Percentiles rank a stretch among this genome's conserved stretches.
phyloP scores from a whole-genome alignment of 2,113 vertebrate genomes.

The Rhodinocichla rosea region DNA sequence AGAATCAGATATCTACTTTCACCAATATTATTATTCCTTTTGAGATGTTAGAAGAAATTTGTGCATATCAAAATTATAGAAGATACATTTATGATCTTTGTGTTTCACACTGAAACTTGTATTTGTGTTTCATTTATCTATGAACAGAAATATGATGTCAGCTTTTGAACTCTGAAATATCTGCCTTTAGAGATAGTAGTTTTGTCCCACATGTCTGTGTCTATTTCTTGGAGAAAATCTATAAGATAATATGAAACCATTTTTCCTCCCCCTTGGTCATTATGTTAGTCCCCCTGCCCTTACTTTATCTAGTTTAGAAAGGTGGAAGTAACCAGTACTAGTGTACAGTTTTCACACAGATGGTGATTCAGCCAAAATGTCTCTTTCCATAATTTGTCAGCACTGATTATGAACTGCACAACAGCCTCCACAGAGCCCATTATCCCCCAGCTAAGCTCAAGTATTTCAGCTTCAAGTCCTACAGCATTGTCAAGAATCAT shows the following conservation, averaged over 20 bases:
- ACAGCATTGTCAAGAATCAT: neutral
- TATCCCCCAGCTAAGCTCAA: neutral
- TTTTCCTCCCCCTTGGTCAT: neutral
- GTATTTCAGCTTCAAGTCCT: neutral
- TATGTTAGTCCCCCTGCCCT: neutral
- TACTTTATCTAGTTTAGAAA: neutral
- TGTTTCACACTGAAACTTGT: neutral
- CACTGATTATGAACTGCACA: neutral
- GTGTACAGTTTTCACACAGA: neutral
- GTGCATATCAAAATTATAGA: neutral
- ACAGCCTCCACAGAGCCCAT: neutral
- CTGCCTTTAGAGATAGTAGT: neutral
- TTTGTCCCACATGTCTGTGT: neutral
- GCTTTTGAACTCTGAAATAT: neutral
- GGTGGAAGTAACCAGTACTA: neutral
- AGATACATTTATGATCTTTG: neutral
- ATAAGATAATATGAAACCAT: neutral
- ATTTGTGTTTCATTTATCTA: neutral
- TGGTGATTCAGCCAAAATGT: neutral
- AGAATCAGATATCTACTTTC: neutral
- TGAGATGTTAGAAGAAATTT: neutral
- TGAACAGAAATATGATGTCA: neutral
- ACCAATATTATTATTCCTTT: neutral
- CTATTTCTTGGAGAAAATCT: neutral
- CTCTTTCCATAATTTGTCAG: neutral